Percentiles rank a stretch among this genome's conserved stretches.
Conservation (phyloP, 2,113 vertebrate species). For the Sciurus niger region DNA sequence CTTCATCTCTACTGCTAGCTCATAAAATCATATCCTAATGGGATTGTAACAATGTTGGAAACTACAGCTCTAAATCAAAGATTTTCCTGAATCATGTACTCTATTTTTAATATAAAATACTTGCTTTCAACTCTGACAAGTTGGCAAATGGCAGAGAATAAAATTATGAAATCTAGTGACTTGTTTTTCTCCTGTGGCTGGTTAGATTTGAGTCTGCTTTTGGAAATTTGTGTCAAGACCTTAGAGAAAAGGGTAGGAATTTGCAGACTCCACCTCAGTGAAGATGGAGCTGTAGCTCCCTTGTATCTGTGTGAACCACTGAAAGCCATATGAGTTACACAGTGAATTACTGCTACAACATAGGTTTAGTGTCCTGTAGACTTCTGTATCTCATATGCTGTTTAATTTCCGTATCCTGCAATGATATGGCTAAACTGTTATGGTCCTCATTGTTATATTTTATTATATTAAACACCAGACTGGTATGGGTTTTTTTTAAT, state of each 20-base stretch:
- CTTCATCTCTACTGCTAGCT: not conserved
- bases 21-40: slow-evolving; percentile 31
- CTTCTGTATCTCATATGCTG: not conserved
- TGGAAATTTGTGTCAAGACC: not conserved
- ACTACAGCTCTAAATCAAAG: slow-evolving; percentile 45
- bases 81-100: slow-evolving; percentile 35
- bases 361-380: not conserved
- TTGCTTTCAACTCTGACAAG: slow-evolving; percentile 30
- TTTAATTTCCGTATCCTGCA: slow-evolving; percentile 10
- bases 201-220: not conserved
- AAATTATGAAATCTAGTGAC: not conserved
- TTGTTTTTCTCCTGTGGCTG: not conserved
- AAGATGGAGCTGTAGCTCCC: not conserved
- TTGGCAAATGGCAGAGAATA: not conserved
- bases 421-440: not conserved
- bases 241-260: not conserved
- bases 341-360: not conserved
- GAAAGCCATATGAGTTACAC: not conserved
- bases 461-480: slow-evolving; percentile 69
- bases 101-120: slow-evolving; percentile 34
- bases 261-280: not conserved
- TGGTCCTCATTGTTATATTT: slow-evolving; percentile 51
- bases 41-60: slow-evolving; percentile 25
- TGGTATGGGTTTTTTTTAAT: slow-evolving; percentile 71
- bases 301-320: not conserved